These are phyloP conservation scores for Harmothoe impar DNA, from an alignment of 2,888 invertebrate species.

Conservation along the genomic window DNA sequence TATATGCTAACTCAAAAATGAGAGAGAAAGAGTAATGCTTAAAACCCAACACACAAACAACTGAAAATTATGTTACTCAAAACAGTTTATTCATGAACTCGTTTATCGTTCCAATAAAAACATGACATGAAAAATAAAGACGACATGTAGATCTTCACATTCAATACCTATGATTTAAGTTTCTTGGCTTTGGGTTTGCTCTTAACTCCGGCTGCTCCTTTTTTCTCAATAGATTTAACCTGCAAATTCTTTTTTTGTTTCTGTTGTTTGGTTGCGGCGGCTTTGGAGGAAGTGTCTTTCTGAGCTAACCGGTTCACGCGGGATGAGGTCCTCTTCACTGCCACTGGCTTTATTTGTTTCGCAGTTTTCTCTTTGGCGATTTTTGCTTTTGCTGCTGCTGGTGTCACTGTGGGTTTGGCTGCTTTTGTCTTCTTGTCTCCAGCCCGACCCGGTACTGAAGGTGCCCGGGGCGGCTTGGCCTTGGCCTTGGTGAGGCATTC, in stretches of 20 bases:
- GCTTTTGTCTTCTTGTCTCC: neutral
- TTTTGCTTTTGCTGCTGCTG: neutral
- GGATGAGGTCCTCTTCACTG: neutral
- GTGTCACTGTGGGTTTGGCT: neutral
- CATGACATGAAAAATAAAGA: no score
- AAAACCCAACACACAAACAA: no score
- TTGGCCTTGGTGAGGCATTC: neutral
- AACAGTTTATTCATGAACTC: no score
- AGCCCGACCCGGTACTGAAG: neutral
- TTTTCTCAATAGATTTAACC: neutral
- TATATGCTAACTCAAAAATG: no score
- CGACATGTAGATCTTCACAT: neutral
- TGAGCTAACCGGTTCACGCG: no score
- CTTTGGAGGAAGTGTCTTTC: no score
- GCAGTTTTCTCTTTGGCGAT: neutral
- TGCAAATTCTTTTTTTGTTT: constrained; percentile 14
- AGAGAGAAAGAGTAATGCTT: no score
- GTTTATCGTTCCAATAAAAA: no score
- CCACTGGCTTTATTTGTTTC: neutral
- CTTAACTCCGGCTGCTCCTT: neutral
- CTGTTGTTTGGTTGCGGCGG: neutral
- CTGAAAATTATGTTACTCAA: no score
- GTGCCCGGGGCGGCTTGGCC: neutral
- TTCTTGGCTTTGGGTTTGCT: constrained; percentile 45
- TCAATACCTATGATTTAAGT: neutral